Conservation (phyloP, 2,113 vertebrate genomes). For the Girardinichthys multiradiatus region DNA sequence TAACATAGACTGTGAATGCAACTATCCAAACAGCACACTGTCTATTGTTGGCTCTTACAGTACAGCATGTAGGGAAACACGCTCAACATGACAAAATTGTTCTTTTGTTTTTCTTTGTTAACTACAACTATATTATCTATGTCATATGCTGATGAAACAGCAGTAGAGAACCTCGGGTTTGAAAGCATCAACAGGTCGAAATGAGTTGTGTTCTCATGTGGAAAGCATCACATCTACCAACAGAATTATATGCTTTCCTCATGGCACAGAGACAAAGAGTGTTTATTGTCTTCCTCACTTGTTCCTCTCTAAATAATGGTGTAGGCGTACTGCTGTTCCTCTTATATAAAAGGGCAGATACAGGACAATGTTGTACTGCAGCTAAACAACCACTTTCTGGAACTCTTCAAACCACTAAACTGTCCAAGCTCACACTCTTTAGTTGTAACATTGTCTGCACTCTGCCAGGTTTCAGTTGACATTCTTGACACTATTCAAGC, state of each 20-base stretch:
- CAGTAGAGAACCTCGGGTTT: conserved; percentile 61
- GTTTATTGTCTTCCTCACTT: conserved; percentile 68
- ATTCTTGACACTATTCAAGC: conserved; percentile 51
- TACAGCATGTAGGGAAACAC: conserved; percentile 32
- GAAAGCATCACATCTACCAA: conserved; percentile 70
- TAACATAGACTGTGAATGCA: conserved; percentile 53
- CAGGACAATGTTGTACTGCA: conserved; percentile 38
- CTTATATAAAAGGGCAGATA: conserved; percentile 52
- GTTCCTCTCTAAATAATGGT: conserved; percentile 58
- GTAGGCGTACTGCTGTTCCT: conserved; percentile 57
- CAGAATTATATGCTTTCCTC: conserved; percentile 67
- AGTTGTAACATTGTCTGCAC: conserved; percentile 41
- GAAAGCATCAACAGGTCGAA: conserved; percentile 64
- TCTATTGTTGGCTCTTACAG: conserved; percentile 60
- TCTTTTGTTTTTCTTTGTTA: background rate
- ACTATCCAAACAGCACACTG: conserved; percentile 45
- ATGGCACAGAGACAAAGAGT: conserved; percentile 68
- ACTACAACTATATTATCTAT: conserved; percentile 24
- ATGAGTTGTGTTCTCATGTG: conserved; percentile 70
- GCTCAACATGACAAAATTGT: conserved; percentile 25
- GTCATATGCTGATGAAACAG: conserved; percentile 36
- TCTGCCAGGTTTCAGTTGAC: conserved; percentile 41
- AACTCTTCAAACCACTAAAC: conserved; percentile 54
- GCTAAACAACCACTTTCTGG: conserved; percentile 37
- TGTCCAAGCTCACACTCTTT: conserved; percentile 17